Percentiles rank a stretch among this genome's conserved stretches.
Evolutionary conservation across 1,140 invertebrate species (phyloP).

Genomic region (Ooceraea biroi): DNA sequence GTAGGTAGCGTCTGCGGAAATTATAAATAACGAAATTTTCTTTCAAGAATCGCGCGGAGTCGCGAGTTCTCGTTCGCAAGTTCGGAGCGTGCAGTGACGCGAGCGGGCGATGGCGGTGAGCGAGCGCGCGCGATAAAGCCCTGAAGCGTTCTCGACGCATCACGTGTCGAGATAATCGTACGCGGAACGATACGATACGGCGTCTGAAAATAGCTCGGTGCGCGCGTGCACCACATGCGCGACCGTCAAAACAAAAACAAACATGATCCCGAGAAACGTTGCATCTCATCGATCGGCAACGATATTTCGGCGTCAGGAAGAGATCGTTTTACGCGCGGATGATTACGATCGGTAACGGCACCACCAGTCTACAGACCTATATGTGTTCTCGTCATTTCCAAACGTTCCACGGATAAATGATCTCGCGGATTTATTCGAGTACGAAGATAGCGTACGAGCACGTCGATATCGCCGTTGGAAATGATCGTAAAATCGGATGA

Average conservation of each 20-base stretch:
- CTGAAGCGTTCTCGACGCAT: conserved; percentile 45
- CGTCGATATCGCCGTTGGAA: too few species aligned
- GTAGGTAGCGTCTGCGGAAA: too few species aligned
- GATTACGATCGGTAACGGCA: too few species aligned
- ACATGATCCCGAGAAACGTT: conserved; percentile 5
- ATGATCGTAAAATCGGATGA: background rate
- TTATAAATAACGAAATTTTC: too few species aligned
- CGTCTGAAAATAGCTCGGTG: conserved; percentile 64
- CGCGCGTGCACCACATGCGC: background rate
- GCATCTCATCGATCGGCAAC: background rate
- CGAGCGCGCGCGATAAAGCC: conserved; percentile 54
- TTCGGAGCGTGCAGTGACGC: conserved; percentile 14
- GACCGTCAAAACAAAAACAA: conserved; percentile 63
- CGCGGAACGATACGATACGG: conserved; percentile 55
- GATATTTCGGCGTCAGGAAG: too few species aligned
- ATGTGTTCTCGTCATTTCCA: too few species aligned
- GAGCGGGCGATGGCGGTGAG: background rate
- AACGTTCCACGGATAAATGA: too few species aligned
- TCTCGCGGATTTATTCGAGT: too few species aligned
- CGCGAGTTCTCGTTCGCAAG: conserved; percentile 4
- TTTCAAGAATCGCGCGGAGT: too few species aligned
- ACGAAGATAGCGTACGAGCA: too few species aligned
- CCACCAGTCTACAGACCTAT: too few species aligned
- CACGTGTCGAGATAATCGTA: conserved; percentile 66
- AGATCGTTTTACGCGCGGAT: too few species aligned